These are phyloP conservation scores for Caenorhabditis tropicalis DNA, from an alignment of 1,140 invertebrate species.

Conservation along the genomic window DNA sequence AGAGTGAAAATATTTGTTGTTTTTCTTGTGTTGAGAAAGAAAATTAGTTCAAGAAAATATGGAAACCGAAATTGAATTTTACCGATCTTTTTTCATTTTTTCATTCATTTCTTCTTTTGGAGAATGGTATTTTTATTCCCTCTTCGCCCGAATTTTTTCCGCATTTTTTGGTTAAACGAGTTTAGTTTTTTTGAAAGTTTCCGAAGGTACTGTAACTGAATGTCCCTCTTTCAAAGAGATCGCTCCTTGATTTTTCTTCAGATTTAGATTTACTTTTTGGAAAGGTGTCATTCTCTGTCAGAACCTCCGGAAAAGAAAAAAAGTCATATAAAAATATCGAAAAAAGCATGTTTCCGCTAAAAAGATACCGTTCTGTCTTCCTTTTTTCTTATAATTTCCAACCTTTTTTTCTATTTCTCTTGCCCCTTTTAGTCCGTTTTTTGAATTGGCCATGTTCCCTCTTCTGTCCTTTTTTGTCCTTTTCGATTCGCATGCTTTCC, in stretches of 20 bases:
- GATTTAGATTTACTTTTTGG: no score
- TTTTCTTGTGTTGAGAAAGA: background rate
- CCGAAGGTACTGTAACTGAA: no score
- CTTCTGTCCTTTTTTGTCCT: background rate
- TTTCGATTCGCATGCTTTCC: background rate
- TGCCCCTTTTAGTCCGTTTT: background rate
- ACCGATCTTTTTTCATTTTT: slow-evolving; percentile 41
- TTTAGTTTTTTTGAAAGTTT: background rate
- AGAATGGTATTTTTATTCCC: background rate
- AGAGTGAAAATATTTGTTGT: background rate
- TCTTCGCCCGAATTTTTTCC: background rate
- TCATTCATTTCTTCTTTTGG: background rate
- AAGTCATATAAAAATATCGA: background rate
- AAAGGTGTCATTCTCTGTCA: no score
- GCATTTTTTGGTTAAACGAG: background rate
- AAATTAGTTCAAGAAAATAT: background rate
- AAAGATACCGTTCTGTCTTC: background rate
- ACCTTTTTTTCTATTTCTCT: background rate
- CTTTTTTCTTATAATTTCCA: background rate
- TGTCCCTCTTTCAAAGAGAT: no score
- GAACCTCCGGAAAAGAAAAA: background rate
- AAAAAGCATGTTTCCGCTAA: background rate
- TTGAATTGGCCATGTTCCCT: background rate
- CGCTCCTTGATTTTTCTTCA: no score
- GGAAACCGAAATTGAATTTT: slow-evolving; percentile 27